phyloP scores from a whole-genome alignment of 2,113 vertebrate genomes.

The Nyctereutes procyonoides region DNA sequence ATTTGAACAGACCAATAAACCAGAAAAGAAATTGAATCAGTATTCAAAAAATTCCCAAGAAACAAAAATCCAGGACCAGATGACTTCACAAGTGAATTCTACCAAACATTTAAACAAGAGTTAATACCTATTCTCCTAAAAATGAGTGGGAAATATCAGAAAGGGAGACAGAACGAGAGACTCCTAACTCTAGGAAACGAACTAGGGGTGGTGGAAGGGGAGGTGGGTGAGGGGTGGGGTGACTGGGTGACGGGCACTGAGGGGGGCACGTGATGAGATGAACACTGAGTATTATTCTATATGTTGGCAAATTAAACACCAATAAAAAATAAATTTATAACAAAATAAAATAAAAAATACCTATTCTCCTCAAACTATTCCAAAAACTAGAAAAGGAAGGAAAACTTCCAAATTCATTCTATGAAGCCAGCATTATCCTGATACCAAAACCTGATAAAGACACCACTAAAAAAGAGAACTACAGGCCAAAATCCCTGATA shows the following conservation, averaged over 20 bases:
- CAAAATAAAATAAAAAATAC: not conserved
- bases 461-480: not conserved
- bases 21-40: not conserved
- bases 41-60: not conserved
- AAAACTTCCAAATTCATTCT: not conserved
- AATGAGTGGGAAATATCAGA: not conserved
- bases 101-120: not conserved
- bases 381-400: not conserved
- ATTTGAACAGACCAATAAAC: not conserved
- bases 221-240: too few relatives aligned
- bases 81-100: not conserved
- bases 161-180: too few relatives aligned
- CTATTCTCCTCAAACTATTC: not conserved
- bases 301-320: too few relatives aligned
- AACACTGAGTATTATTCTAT: too few relatives aligned
- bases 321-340: too few relatives aligned
- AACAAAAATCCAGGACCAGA: not conserved
- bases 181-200: too few relatives aligned
- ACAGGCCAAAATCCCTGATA: not conserved
- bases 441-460: not conserved
- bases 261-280: too few relatives aligned
- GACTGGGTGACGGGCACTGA: too few relatives aligned
- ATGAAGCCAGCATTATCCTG: not conserved
- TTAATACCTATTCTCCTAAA: not conserved
- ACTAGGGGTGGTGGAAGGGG: too few relatives aligned